Evolutionary conservation across 1,140 invertebrate species (phyloP).

Genomic region (Zaprionus nigranus): DNA sequence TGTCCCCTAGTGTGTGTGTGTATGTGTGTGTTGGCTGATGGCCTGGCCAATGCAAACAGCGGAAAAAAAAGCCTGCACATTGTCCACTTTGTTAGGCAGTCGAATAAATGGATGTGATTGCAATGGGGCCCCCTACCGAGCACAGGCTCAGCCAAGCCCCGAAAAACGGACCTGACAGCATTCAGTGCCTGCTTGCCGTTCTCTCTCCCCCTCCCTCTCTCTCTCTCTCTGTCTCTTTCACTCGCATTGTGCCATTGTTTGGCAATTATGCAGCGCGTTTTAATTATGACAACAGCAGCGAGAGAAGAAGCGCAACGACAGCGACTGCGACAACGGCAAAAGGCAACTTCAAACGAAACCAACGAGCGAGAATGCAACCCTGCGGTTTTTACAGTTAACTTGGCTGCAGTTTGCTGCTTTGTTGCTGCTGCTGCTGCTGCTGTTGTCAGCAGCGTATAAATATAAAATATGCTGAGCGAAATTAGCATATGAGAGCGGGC

Average conservation of each 20-base stretch:
- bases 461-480: slow-evolving; percentile 75
- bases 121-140: neutral
- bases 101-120: slow-evolving; percentile 56
- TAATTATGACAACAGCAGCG: slow-evolving; percentile 75
- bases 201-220: neutral
- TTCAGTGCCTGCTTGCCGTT: neutral
- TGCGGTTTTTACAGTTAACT: slow-evolving; percentile 48
- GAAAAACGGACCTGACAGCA: neutral
- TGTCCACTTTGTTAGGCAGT: slow-evolving; percentile 56
- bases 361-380: slow-evolving; percentile 39
- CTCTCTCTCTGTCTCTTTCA: slow-evolving; percentile 2
- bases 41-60: slow-evolving; percentile 46
- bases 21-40: slow-evolving; percentile 29
- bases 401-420: slow-evolving; percentile 57
- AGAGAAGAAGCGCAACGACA: slow-evolving; percentile 44
- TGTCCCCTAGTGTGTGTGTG: slow-evolving; percentile 5
- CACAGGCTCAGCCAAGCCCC: neutral
- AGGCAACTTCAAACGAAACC: slow-evolving; percentile 47
- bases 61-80: slow-evolving; percentile 20
- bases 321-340: slow-evolving; percentile 29
- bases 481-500: slow-evolving; percentile 64
- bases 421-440: slow-evolving; percentile 16
- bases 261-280: slow-evolving; percentile 79
- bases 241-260: slow-evolving; percentile 62
- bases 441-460: slow-evolving; percentile 56